phyloP scores from a whole-genome alignment of 2,113 vertebrate species.

The Pseudolaguvia tuberculata region DNA sequence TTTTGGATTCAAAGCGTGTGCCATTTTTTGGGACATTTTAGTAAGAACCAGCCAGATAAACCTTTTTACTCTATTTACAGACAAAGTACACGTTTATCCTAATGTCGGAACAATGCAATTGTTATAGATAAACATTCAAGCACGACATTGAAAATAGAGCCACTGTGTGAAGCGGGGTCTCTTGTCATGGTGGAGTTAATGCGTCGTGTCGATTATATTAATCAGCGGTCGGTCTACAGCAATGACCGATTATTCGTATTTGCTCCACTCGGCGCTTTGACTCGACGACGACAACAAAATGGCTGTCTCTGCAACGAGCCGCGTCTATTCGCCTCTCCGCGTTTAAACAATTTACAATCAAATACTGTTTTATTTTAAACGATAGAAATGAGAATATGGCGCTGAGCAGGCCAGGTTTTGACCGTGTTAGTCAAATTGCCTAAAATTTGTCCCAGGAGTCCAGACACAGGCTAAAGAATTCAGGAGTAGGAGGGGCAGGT shows the following conservation, averaged over 20 bases:
- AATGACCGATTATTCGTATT: slow-evolving; percentile 6
- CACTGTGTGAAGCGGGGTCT: neutral
- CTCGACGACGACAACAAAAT: slow-evolving; percentile 52
- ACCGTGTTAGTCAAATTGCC: slow-evolving; percentile 9
- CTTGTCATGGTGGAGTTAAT: neutral
- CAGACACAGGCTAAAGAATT: slow-evolving; percentile 54
- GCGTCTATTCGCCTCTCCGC: neutral
- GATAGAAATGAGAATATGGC: neutral
- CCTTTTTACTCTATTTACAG: neutral
- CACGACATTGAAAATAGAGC: neutral
- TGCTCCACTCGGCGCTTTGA: slow-evolving; percentile 22
- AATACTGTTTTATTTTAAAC: neutral
- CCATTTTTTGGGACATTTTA: too few relatives aligned
- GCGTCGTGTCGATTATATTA: slow-evolving; percentile 18
- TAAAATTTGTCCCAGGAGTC: slow-evolving; percentile 33
- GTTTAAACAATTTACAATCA: neutral
- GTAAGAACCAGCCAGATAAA: neutral
- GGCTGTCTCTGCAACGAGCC: slow-evolving; percentile 48
- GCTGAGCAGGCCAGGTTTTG: slow-evolving; percentile 2
- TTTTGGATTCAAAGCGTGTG: too few relatives aligned
- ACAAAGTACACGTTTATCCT: neutral
- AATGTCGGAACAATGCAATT: neutral
- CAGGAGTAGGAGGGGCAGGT: slow-evolving; percentile 70
- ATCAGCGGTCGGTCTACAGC: neutral
- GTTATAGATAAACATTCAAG: neutral